Base-by-base conservation (phyloP, 2,888 invertebrate genomes). In the Acanthosoma haemorrhoidale region DNA sequence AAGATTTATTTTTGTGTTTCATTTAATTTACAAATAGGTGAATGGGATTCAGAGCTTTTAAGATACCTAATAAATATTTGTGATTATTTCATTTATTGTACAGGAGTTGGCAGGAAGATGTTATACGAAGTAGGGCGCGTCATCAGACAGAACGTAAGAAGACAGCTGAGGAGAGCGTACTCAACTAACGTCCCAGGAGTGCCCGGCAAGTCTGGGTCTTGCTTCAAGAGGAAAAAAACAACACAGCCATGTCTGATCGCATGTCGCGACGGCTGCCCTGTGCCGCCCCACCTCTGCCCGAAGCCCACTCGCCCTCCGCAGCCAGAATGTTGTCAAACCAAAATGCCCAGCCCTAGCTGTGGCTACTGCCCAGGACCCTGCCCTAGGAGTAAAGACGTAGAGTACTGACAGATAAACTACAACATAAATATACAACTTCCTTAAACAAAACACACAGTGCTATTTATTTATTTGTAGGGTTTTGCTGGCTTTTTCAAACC, bases 301-400 rank as follows among this genome's bases (percentile, higher is more conserved):
- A 11, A 41, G 3, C 72, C 72, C 1, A 29, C 58, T 0, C 58
- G 72, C 18, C 72, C 72, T 15, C 70, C 70, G 4, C 72, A 72
- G 29, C 72, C 72, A 11, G 39, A 57, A 0, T 61, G 69, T 9
- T 72, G 72, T 21, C 70, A 64, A 1, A 21, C 66, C 25, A 43
- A 15, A 5, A 25, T 58, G 8, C 66, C 70, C 0, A 8, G 25
- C 36, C 38, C 34, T 11, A 71, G 63, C 16, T 68, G 70, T 11
- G 72, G 72, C 1, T 31, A 51, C 32, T 72, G 72, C 15, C 72
- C 72, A 6, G 70, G 69, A 21, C 72, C 72, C n/a, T 72, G 72
- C 9, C 60, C 67, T n/a, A 67, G 67, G 36, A 2, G 21, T 5
- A 64, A 9, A 4, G 41, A 64, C 5, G 4, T 21, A 11, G 18